Evolutionary conservation across 1,140 invertebrate species (phyloP).

Genomic region (Amyelois transitella): DNA sequence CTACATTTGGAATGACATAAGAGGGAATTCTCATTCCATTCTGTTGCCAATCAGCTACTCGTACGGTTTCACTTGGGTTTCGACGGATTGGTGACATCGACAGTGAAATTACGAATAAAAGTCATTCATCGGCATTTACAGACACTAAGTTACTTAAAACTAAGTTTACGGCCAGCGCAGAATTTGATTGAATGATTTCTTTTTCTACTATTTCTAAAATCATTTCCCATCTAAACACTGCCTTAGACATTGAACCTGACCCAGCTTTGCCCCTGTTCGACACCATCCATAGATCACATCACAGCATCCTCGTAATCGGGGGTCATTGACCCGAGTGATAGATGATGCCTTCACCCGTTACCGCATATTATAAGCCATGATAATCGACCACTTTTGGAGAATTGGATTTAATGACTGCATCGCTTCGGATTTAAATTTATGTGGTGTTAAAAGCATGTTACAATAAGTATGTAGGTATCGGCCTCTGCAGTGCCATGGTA

Average conservation of each 20-base stretch:
- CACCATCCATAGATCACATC: conserved; percentile 20
- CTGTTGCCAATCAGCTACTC: too few relatives aligned
- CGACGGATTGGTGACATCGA: too few relatives aligned
- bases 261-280: conserved; percentile 10
- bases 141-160: too few relatives aligned
- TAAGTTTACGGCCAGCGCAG: too few relatives aligned
- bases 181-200: too few relatives aligned
- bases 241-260: conserved; percentile 23
- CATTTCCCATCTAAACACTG: conserved; percentile 3
- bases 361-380: background rate
- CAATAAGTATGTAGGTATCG: too few relatives aligned
- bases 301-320: conserved; percentile 7
- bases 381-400: conserved; percentile 11
- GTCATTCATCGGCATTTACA: too few relatives aligned
- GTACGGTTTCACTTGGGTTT: too few relatives aligned
- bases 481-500: too few relatives aligned
- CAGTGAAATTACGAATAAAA: too few relatives aligned
- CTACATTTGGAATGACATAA: too few relatives aligned
- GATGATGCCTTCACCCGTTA: conserved; percentile 10
- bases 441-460: background rate
- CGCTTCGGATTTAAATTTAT: background rate
- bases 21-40: too few relatives aligned
- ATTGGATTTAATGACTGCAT: conserved; percentile 1
- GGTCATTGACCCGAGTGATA: conserved; percentile 15
- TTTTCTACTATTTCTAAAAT: background rate